phyloP scores from a whole-genome alignment of 2,888 invertebrate species.

The Theodoxus fluviatilis region DNA sequence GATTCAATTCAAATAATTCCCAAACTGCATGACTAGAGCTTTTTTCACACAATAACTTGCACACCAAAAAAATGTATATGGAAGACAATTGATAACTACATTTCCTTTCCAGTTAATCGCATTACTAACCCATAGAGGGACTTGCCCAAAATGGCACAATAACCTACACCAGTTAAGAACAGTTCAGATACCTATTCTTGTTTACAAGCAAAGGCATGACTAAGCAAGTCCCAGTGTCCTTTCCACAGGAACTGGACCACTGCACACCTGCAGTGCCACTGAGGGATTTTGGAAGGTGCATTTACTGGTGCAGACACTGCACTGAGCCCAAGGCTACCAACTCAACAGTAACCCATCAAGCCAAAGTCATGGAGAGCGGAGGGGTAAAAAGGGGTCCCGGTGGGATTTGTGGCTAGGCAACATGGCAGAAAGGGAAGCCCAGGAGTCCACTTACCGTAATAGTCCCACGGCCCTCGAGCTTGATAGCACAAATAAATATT shows the following conservation, averaged over 20 bases:
- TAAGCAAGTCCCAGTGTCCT: background rate
- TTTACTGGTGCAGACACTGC: no score
- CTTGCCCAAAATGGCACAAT: no score
- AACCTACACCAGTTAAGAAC: no score
- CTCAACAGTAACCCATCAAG: no score
- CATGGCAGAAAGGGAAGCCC: background rate
- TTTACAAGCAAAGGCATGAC: background rate
- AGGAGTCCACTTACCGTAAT: constrained; percentile 89
- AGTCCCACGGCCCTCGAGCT: constrained; percentile 88
- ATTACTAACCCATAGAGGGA: no score
- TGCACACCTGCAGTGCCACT: background rate
- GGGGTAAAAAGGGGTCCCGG: no score
- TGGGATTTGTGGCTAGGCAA: no score
- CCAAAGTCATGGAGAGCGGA: no score
- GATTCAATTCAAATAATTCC: background rate
- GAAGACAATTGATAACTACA: background rate
- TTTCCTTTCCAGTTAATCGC: no score
- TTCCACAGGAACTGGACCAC: background rate
- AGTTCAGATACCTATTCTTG: no score
- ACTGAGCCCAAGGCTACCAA: no score
- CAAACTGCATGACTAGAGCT: background rate
- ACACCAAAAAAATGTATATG: background rate
- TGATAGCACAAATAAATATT: constrained; percentile 33
- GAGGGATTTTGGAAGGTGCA: constrained; percentile 28
- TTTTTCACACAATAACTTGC: background rate